Base-by-base conservation (phyloP, 2,113 vertebrate genomes). In the Scatophagus argus region DNA sequence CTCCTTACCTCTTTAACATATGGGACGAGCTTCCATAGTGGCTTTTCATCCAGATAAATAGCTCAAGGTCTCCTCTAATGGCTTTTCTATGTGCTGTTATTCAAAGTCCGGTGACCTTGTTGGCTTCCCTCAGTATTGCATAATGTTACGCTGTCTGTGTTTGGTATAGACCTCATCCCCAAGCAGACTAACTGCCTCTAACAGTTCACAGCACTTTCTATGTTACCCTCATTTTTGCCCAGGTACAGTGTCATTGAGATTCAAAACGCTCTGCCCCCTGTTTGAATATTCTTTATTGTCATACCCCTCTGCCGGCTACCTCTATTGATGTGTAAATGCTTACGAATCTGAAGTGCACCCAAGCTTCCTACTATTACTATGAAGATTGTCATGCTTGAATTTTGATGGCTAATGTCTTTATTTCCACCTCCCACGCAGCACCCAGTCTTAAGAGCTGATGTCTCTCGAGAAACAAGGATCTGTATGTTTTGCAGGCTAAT, bases 301-400 rank as follows among this genome's bases (percentile, higher is more conserved):
- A 83, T 75, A 55, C 29, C 29, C 41, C 68, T 70, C 61, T 25
- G 66, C 72, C 66, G n/a, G 25, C 80, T 70, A 8, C 31, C 51
- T 49, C 84, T 69, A 80, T 92, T 94, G 81, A 93, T 91, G 86
- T 93, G 90, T 81, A 92, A 92, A 93, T 93, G 82, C 25, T 47
- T 41, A 63, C 75, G 73, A 81, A 47, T 83, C 62, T 81, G 36
- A 83, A 81, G 64, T 59, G 27, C 8, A 3, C 27, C 69, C 5
- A 32, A 34, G 62, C 64, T 69, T 84, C 68, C 47, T 76, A 16
- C 76, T 55, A 10, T 83, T 72, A 75, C 56, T 75, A 63, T 86
- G 69, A 89, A 79, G 64, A 82, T 82, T 75, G 67, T 54, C 36
- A 43, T 23, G 2, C 49, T 61, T 80, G 69, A 60, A 86, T 88